Conservation (phyloP, 2,888 invertebrate genomes). For the Diarsia dahlii region DNA sequence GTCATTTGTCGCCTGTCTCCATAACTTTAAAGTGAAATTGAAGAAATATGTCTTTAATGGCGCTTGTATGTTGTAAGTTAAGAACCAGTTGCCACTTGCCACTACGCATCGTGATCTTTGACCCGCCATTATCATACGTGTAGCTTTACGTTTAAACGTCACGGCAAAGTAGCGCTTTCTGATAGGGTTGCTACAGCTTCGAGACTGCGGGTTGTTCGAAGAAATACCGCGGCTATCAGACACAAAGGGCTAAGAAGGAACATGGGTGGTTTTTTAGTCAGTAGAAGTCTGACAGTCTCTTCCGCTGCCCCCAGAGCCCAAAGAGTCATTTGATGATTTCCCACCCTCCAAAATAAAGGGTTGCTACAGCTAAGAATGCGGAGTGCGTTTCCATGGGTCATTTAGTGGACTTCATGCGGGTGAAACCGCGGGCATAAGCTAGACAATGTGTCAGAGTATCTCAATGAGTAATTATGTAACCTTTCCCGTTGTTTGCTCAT, state of each 20-base stretch:
- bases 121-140: slow-evolving; percentile 32
- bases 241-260: too few species aligned
- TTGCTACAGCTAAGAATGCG: too few species aligned
- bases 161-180: not conserved
- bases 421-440: too few species aligned
- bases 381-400: too few species aligned
- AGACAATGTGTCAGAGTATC: not conserved
- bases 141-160: slow-evolving; percentile 13
- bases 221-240: too few species aligned
- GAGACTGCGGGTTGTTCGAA: too few species aligned
- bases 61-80: slow-evolving; percentile 6
- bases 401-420: too few species aligned
- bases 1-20: slow-evolving; percentile 2
- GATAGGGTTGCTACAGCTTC: slow-evolving; percentile 1
- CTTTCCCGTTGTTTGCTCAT: slow-evolving; percentile 1
- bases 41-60: slow-evolving; percentile 20
- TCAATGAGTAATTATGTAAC: not conserved
- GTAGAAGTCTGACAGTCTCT: too few species aligned
- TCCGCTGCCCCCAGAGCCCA: too few species aligned
- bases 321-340: too few species aligned
- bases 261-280: too few species aligned
- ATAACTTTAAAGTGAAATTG: slow-evolving; percentile 1
- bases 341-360: too few species aligned
- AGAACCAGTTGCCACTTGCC: slow-evolving; percentile 19
- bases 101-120: slow-evolving; percentile 30